Percentiles rank a stretch among this genome's conserved stretches.
phyloP scores from a whole-genome alignment of 1,140 invertebrate genomes.

The Neodiprion lecontei region DNA sequence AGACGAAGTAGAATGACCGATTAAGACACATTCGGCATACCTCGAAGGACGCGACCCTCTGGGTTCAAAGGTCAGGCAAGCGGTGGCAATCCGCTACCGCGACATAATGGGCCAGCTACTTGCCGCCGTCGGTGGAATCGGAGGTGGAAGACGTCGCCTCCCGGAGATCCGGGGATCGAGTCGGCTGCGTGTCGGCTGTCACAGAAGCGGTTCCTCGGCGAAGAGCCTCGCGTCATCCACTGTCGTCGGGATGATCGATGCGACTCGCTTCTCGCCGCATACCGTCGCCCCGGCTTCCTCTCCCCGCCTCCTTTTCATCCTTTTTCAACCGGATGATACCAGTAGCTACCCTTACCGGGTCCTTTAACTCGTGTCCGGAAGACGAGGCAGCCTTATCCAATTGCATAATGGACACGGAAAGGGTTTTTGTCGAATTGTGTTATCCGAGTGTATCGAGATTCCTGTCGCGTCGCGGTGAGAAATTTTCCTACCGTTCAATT shows the following conservation, averaged over 20 bases:
- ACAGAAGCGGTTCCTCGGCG: conserved; percentile 13
- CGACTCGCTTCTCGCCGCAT: conserved; percentile 5
- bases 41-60: background rate
- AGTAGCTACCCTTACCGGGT: no score
- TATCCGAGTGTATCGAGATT: no score
- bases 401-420: no score
- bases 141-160: background rate
- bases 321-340: background rate
- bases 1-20: no score
- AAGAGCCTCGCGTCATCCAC: background rate
- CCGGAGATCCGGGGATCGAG: background rate
- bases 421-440: no score
- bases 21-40: no score
- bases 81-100: background rate
- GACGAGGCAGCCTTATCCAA: no score
- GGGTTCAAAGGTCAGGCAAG: background rate
- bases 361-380: no score
- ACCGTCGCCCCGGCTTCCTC: background rate
- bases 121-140: background rate
- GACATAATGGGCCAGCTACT: background rate
- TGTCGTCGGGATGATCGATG: conserved; percentile 12
- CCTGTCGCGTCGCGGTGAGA: no score
- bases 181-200: conserved; percentile 11
- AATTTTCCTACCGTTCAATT: no score
- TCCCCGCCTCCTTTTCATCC: background rate